Percentiles rank a stretch among this genome's conserved stretches.
These are phyloP conservation scores for Erinaceus europaeus DNA, from an alignment of 2,113 vertebrate genomes.

Conservation along the genomic window DNA sequence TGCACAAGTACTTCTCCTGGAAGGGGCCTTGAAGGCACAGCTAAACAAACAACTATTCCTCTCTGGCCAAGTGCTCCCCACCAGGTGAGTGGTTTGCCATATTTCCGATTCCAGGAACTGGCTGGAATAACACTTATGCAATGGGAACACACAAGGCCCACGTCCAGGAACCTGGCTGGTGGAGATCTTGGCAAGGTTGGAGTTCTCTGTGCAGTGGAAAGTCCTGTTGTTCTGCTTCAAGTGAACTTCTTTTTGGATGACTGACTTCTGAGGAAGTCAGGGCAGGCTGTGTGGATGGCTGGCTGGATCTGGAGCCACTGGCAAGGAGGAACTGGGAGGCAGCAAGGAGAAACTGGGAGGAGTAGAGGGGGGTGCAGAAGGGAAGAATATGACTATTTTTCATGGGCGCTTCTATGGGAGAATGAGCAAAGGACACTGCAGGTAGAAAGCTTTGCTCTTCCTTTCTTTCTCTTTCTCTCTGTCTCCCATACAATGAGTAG, in stretches of 20 bases:
- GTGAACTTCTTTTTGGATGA: neutral
- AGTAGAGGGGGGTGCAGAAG: too few species aligned
- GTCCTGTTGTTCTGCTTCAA: constrained; percentile 64
- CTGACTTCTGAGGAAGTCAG: neutral
- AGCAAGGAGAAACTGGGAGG: too few species aligned
- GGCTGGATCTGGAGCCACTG: neutral
- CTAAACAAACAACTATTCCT: constrained; percentile 55
- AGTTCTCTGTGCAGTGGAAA: constrained; percentile 39
- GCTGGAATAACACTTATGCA: constrained; percentile 65
- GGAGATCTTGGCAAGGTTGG: constrained; percentile 57
- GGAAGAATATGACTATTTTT: neutral
- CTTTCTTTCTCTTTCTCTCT: too few species aligned
- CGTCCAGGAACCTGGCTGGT: constrained; percentile 63
- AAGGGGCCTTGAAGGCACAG: constrained; percentile 38
- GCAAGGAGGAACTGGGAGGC: neutral
- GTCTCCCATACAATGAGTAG: neutral
- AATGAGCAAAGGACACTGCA: neutral
- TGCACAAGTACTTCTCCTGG: constrained; percentile 32
- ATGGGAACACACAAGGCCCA: constrained; percentile 9
- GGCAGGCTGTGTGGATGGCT: neutral
- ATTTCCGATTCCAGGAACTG: constrained; percentile 63
- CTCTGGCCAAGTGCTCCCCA: constrained; percentile 35
- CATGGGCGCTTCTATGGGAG: neutral
- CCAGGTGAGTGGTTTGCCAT: constrained; percentile 77
- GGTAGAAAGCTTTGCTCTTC: neutral